Conservation (phyloP, 2,113 vertebrate species). For the Boleophthalmus pectinirostris region DNA sequence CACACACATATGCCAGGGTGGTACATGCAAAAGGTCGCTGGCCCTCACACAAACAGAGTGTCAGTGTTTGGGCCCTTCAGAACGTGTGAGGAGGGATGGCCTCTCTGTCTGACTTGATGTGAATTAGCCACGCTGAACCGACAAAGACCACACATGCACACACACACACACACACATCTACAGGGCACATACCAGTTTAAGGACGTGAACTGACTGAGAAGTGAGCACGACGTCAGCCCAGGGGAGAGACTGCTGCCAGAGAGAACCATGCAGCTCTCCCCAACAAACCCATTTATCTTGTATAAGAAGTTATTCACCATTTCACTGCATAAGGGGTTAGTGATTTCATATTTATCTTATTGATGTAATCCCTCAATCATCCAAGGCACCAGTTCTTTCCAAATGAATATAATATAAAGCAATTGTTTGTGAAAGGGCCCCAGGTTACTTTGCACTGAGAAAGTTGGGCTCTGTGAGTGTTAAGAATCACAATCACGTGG, state of each 20-base stretch:
- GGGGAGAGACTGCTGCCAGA: constrained; percentile 54
- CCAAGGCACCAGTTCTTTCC: too few relatives aligned
- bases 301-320: too few relatives aligned
- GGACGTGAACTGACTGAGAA: constrained; percentile 58
- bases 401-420: too few relatives aligned
- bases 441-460: too few relatives aligned
- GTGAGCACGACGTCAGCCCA: constrained; percentile 40
- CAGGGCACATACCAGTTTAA: constrained; percentile 19
- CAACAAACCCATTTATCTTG: too few relatives aligned
- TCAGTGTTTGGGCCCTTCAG: constrained; percentile 53
- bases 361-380: too few relatives aligned
- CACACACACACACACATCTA: background rate
- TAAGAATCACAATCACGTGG: too few relatives aligned
- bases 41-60: constrained; percentile 37
- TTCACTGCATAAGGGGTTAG: too few relatives aligned
- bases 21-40: constrained; percentile 22
- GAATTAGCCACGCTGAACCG: constrained; percentile 64
- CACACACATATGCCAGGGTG: constrained; percentile 19
- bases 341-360: too few relatives aligned
- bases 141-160: constrained; percentile 60
- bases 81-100: constrained; percentile 53
- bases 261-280: background rate
- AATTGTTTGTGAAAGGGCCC: too few relatives aligned
- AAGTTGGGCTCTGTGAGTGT: too few relatives aligned
- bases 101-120: constrained; percentile 57